Base-by-base conservation (phyloP, 2,113 vertebrate genomes). In the Oxyruncus cristatus region DNA sequence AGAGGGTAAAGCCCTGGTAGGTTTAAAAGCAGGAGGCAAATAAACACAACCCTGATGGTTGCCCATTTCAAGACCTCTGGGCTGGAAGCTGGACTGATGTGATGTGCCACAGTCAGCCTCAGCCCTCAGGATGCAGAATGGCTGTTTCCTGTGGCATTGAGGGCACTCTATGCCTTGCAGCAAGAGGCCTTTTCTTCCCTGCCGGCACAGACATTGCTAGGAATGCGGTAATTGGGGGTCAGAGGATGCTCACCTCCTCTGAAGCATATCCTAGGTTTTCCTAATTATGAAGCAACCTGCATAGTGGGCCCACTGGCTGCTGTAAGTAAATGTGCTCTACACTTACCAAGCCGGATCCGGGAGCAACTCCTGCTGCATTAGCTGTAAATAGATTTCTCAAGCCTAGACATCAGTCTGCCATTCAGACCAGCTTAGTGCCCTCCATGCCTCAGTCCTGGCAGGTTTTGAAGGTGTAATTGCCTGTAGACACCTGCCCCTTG, bases 1-100 rank as follows among this genome's bases (percentile, higher is more conserved):
- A 67, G 33, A 72, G 3, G 13, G 28, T 44, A 73, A 80, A 88
- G 11, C 17, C 28, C 26, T 1, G 0, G 2, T 2, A 3, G 13
- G 17, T 70, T 75, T 70, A 81, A 81, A 68, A 17, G 52, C 61
- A 39, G 30, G 35, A 68, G 27, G 7, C 39, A 89, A 85, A 44
- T 27, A 50, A 67, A 55, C 0, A 2, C 22, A 55, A 5, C 23
- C 15, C 61, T 66, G 41, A 15, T 37, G 33, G 39, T 14, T 72
- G 30, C 21, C 28, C 14, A 2, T 73, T 70, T 83, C 49, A 73
- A 22, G 33, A 28, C 35, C n/a, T 83, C 14, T 17, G 35, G 14
- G 32, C 53, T 47, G 33, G 59, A 68, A 63, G 26, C 50, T 81
- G 56, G 28, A n/a, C 20, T 39, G 5, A 13, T 59, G 23, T 53